Base-by-base conservation (phyloP, 1,140 invertebrate genomes). In the Drosophila auraria region DNA sequence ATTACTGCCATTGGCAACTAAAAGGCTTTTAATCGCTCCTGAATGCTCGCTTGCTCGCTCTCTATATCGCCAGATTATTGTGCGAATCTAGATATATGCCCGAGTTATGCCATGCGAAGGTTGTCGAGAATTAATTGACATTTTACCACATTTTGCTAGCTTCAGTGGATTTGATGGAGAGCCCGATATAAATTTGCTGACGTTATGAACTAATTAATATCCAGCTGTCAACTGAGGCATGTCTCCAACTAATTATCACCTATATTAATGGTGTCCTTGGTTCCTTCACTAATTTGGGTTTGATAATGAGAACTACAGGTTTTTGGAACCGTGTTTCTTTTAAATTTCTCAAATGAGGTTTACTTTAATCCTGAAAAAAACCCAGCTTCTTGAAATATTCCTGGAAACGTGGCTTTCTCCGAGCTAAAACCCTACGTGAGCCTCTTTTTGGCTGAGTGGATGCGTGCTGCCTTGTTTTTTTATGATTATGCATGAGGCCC, bases 21-120 rank as follows among this genome's bases (percentile, higher is more conserved):
- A 89, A 89, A 89, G 81, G 61, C 79, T 84, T 82, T 89, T 89
- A 90, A 89, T 90, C 84, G 78, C 72, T 84, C 78, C 82, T 63
- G 71, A 80, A 83, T 64, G 61, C 23, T 5, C 49, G 1, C 33
- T 5, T 12, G 3, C 33, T 56, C 3, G 0, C 33, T 8, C 53
- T 15, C 20, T 15, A 3, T 49, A 68, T 84, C 25, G 54, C 66
- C 72, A 82, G 78, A 82, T 90, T 73, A 78, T 82, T 84, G 70
- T 81, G 66, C 72, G 68, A 78, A 71, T 80, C 61, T 59, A 50
- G 66, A 76, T 78, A 51, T 33, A 54, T 23, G 64, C 30, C 17
- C 27, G 25, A 40, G 12, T 36, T 33, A 49, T 59, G 42, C 49
- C 30, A 14, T 25, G 54, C 47, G 11, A 47, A 25, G 49, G 66